These are phyloP conservation scores for Helobdella robusta DNA, from an alignment of 2,888 invertebrate genomes.

Conservation along the genomic window DNA sequence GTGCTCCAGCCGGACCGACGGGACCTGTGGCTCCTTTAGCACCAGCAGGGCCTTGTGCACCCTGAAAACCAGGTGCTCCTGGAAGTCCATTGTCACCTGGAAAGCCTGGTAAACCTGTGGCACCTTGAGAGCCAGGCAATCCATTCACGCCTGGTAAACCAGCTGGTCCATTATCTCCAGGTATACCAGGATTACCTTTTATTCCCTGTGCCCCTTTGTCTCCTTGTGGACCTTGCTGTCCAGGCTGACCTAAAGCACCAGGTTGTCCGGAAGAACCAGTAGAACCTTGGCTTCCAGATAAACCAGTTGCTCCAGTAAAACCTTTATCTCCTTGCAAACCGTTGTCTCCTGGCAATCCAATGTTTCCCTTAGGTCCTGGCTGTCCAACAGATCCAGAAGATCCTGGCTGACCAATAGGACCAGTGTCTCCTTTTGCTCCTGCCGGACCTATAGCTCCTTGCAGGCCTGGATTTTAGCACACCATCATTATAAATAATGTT, in stretches of 20 bases:
- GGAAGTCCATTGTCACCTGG: slow-evolving; percentile 28
- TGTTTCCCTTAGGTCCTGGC: slow-evolving; percentile 34
- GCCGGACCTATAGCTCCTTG: slow-evolving; percentile 32
- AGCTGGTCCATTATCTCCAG: slow-evolving; percentile 46
- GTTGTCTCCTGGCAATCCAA: slow-evolving; percentile 38
- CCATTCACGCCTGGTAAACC: slow-evolving; percentile 21
- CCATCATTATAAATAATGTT: background rate
- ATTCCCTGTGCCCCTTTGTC: background rate
- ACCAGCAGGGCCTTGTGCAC: slow-evolving; percentile 10
- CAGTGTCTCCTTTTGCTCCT: slow-evolving; percentile 30
- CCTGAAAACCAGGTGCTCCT: slow-evolving; percentile 29
- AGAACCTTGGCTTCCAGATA: slow-evolving; percentile 26
- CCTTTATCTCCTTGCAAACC: slow-evolving; percentile 35
- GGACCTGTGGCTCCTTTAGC: slow-evolving; percentile 28
- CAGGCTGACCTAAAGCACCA: slow-evolving; percentile 49
- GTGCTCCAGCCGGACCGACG: slow-evolving; percentile 25
- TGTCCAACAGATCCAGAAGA: slow-evolving; percentile 25
- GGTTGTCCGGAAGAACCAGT: slow-evolving; percentile 28
- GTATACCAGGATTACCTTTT: slow-evolving; percentile 15
- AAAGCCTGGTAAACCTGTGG: slow-evolving; percentile 25
- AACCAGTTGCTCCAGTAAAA: slow-evolving; percentile 27
- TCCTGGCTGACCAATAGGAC: slow-evolving; percentile 25
- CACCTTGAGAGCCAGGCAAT: slow-evolving; percentile 20
- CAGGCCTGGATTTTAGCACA: slow-evolving; percentile 7
- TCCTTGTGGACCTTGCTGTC: slow-evolving; percentile 42